phyloP scores from a whole-genome alignment of 2,113 vertebrate genomes.

The Athene cunicularia region DNA sequence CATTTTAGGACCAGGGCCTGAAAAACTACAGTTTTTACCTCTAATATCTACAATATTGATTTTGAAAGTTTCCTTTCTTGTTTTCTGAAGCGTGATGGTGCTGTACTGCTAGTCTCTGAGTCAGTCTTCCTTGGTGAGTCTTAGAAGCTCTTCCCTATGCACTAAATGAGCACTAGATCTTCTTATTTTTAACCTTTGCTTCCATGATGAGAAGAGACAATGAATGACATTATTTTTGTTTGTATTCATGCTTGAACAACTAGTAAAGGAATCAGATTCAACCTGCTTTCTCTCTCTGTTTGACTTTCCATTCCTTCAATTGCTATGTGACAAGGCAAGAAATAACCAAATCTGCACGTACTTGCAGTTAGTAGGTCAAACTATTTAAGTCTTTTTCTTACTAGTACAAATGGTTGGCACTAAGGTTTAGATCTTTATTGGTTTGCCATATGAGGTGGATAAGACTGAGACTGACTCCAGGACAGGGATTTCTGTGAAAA shows the following conservation, averaged over 20 bases:
- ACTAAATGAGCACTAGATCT: not conserved
- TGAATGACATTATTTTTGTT: not conserved
- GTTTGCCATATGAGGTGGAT: not conserved
- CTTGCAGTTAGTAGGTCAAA: not conserved
- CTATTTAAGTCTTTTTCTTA: not conserved
- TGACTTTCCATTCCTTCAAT: not conserved
- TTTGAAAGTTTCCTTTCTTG: not conserved
- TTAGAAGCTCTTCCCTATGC: not conserved
- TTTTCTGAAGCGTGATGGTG: not conserved
- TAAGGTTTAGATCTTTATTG: not conserved
- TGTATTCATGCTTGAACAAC: not conserved
- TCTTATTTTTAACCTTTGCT: not conserved
- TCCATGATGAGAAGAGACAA: not conserved
- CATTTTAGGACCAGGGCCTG: not conserved
- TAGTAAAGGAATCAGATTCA: not conserved
- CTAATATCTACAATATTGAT: not conserved
- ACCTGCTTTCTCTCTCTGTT: not conserved
- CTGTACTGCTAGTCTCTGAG: not conserved
- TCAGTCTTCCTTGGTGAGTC: rapidly evolving
- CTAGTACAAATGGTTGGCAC: not conserved
- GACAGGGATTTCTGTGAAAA: not conserved
- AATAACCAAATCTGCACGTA: not conserved
- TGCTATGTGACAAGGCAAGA: not conserved
- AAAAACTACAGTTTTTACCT: not conserved
- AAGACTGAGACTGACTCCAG: not conserved